Evolutionary conservation across 2,113 vertebrate genomes (phyloP).

Genomic region (Pseudorectes ferrugineus): DNA sequence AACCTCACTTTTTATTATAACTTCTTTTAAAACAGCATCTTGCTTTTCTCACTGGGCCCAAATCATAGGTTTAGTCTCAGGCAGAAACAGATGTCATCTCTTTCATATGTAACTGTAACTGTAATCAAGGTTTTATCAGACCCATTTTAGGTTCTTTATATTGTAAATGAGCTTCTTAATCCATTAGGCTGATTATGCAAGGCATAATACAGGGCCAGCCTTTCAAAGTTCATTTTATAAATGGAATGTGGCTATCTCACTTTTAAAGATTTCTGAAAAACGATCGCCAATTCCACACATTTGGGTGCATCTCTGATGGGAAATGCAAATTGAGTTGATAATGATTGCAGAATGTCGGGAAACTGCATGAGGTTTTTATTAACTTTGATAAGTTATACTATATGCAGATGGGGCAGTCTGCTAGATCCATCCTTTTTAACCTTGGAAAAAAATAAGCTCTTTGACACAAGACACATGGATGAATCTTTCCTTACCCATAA

Average conservation of each 20-base stretch:
- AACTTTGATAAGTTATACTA: neutral
- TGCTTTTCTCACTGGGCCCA: neutral
- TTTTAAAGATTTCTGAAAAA: constrained; percentile 47
- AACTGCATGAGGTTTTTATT: neutral
- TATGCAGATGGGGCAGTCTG: neutral
- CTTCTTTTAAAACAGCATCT: neutral
- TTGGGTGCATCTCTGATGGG: constrained; percentile 18
- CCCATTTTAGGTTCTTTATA: neutral
- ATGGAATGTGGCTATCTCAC: neutral
- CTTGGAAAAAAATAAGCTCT: neutral
- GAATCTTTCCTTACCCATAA: neutral
- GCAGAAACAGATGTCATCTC: constrained; percentile 7
- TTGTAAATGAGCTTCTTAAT: constrained; percentile 47
- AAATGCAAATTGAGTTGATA: constrained; percentile 50
- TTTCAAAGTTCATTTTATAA: constrained; percentile 47
- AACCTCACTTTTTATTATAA: neutral
- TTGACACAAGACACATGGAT: neutral
- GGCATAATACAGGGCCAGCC: neutral
- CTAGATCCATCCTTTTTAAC: neutral
- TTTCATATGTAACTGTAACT: neutral
- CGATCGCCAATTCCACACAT: neutral
- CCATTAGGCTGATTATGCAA: constrained; percentile 51
- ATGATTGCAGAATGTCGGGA: neutral
- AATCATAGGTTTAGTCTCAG: neutral
- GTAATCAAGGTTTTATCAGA: constrained; percentile 41